Conservation (phyloP, 2,113 vertebrate genomes). For the Gobio gobio region DNA sequence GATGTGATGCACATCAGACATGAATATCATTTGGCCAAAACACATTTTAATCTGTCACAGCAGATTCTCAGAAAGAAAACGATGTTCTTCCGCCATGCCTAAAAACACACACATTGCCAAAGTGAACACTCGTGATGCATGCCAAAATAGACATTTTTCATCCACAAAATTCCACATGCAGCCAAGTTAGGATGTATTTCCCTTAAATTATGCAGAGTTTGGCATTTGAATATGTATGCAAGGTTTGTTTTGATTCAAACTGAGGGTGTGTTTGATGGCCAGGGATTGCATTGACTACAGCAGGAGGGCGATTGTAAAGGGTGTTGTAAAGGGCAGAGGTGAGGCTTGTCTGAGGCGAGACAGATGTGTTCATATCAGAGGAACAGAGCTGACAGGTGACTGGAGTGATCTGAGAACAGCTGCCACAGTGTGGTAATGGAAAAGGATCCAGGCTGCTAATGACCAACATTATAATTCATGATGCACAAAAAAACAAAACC, state of each 20-base stretch:
- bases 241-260: slow-evolving; percentile 69
- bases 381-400: slow-evolving; percentile 72
- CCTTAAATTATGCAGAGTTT: slow-evolving; percentile 41
- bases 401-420: slow-evolving; percentile 63
- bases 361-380: slow-evolving; percentile 67
- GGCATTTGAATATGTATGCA: slow-evolving; percentile 61
- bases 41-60: slow-evolving; percentile 30
- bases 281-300: slow-evolving; percentile 62
- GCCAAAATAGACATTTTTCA: slow-evolving; percentile 30
- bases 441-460: slow-evolving; percentile 57
- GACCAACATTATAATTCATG: slow-evolving; percentile 55
- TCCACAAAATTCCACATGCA: neutral
- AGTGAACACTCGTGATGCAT: neutral
- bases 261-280: slow-evolving; percentile 63
- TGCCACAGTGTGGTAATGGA: slow-evolving; percentile 66
- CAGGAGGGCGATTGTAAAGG: slow-evolving; percentile 62
- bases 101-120: slow-evolving; percentile 14
- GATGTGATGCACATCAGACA: neutral
- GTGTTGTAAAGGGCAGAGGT: slow-evolving; percentile 62
- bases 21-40: slow-evolving; percentile 27
- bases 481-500: slow-evolving; percentile 59
- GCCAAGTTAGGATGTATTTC: slow-evolving; percentile 34
- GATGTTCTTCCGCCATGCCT: slow-evolving; percentile 19
- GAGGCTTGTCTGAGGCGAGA: slow-evolving; percentile 61
- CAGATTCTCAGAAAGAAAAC: slow-evolving; percentile 4